Conservation (phyloP, 2,797 vertebrate species). For the Gymnoscopelus braueri region DNA sequence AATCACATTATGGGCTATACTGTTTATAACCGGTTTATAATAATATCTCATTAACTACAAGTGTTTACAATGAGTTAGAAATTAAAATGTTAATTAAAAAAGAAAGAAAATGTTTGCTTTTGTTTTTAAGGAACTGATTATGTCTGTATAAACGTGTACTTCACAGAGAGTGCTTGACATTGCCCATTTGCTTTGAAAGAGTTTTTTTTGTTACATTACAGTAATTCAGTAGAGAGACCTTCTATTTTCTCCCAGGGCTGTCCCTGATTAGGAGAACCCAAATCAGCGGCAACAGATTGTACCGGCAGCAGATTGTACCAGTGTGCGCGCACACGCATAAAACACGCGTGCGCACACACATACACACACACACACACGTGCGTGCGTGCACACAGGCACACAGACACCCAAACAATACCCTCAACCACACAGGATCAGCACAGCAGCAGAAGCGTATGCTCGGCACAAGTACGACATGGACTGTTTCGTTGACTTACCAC, state of each 20-base stretch:
- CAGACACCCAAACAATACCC: constrained; percentile 11
- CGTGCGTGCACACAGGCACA: constrained; percentile 14
- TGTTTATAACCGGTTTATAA: no score
- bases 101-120: no score
- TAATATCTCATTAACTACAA: no score
- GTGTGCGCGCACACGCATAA: neutral
- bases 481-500: constrained; percentile 78
- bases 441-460: constrained; percentile 45
- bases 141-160: no score
- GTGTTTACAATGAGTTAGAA: no score
- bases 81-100: no score
- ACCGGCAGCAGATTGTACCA: constrained; percentile 4
- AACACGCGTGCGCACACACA: no score
- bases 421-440: constrained; percentile 26
- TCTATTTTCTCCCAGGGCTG: constrained; percentile 13
- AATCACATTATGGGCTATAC: no score
- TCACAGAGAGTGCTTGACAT: no score
- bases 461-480: constrained; percentile 49
- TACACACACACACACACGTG: constrained; percentile 15
- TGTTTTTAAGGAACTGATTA: no score
- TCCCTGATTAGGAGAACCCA: constrained; percentile 6
- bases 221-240: constrained; percentile 7
- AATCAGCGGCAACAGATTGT: constrained; percentile 5
- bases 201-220: neutral
- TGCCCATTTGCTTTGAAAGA: neutral